phyloP scores from a whole-genome alignment of 2,888 invertebrate species.

The Folsomia candida region DNA sequence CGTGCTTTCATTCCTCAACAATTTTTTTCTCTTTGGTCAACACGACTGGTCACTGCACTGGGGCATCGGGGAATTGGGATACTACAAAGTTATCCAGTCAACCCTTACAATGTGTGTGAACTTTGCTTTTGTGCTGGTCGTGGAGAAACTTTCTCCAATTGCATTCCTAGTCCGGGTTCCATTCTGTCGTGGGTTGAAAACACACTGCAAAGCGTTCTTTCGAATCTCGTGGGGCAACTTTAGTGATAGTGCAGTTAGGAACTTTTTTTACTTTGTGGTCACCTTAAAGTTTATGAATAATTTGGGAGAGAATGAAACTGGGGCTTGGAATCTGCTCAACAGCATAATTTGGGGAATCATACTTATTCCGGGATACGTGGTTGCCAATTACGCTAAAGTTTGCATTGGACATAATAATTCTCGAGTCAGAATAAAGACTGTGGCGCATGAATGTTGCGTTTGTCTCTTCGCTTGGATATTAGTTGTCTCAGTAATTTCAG shows the following conservation, averaged over 20 bases:
- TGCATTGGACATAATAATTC: constrained; percentile 32
- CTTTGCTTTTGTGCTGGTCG: constrained; percentile 28
- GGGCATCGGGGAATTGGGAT: constrained; percentile 37
- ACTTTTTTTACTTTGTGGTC: constrained; percentile 45
- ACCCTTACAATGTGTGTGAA: constrained; percentile 17
- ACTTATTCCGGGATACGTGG: constrained; percentile 33
- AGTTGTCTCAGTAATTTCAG: constrained; percentile 18
- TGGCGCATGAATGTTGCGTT: constrained; percentile 22
- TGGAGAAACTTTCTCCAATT: constrained; percentile 31
- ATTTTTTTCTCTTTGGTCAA: constrained; percentile 38
- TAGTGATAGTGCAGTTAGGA: constrained; percentile 41
- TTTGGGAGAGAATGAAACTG: constrained; percentile 36
- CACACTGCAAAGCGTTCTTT: constrained; percentile 27
- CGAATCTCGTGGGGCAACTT: constrained; percentile 43
- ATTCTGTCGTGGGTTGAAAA: constrained; percentile 14
- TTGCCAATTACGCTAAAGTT: constrained; percentile 39
- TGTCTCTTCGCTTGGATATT: constrained; percentile 30
- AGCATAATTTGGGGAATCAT: constrained; percentile 39
- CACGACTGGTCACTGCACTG: constrained; percentile 32
- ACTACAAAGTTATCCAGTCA: constrained; percentile 34
- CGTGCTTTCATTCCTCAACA: constrained; percentile 25
- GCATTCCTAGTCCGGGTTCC: constrained; percentile 30
- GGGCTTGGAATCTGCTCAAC: constrained; percentile 41
- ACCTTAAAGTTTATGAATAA: constrained; percentile 43
- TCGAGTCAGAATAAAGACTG: constrained; percentile 24